Conservation (phyloP, 2,797 vertebrate species). For the Coluber constrictor region DNA sequence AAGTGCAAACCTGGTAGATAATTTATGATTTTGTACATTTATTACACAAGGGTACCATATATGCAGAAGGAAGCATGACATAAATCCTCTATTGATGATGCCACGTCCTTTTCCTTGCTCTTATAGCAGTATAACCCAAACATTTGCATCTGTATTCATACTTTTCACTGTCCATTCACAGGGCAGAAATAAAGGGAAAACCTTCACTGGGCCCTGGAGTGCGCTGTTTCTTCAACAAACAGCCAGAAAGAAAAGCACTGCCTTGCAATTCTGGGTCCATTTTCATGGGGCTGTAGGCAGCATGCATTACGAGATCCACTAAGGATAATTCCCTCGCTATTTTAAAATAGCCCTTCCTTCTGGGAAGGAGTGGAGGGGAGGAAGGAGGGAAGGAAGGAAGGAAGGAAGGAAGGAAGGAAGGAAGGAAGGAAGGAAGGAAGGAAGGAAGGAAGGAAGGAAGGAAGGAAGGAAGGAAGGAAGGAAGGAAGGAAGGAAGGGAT, state of each 20-base stretch:
- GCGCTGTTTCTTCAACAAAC: neutral
- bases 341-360: neutral
- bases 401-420: too few relatives aligned
- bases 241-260: neutral
- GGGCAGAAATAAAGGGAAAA: constrained; percentile 3
- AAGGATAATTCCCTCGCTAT: neutral
- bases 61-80: neutral
- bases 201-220: constrained; percentile 5
- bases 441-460: too few relatives aligned
- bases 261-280: neutral
- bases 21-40: neutral
- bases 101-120: neutral
- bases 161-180: constrained; percentile 10
- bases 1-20: neutral
- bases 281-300: neutral
- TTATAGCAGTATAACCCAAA: neutral
- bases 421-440: neutral
- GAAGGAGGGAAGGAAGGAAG: too few relatives aligned
- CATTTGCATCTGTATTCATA: neutral
- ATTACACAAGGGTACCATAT: neutral
- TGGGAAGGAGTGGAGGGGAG: too few relatives aligned
- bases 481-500: neutral
- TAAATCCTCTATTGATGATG: too few relatives aligned
- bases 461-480: too few relatives aligned
- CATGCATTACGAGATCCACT: neutral